Conservation (phyloP, 2,888 invertebrate genomes). For the Operophtera brumata region DNA sequence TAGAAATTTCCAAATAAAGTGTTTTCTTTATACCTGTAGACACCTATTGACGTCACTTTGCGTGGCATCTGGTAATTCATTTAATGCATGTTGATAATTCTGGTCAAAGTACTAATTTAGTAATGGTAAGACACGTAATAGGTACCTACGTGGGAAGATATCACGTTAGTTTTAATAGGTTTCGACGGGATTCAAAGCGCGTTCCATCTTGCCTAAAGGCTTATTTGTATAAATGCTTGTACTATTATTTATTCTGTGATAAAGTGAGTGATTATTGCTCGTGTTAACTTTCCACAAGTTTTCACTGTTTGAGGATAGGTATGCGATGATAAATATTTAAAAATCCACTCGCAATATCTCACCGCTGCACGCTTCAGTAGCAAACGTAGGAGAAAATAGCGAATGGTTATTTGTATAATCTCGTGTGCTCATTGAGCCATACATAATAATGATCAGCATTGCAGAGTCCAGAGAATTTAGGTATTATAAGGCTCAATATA, state of each 20-base stretch:
- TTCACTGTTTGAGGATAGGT: slow-evolving; percentile 1
- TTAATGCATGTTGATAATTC: slow-evolving; percentile 32
- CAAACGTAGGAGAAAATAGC: slow-evolving; percentile 52
- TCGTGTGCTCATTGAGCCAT: slow-evolving; percentile 6
- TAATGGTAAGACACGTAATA: no score
- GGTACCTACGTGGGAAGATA: slow-evolving; percentile 29
- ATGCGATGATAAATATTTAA: slow-evolving; percentile 3
- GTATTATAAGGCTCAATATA: neutral
- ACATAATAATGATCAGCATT: neutral
- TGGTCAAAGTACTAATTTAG: slow-evolving; percentile 28
- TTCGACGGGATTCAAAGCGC: slow-evolving; percentile 17
- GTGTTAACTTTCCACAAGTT: slow-evolving; percentile 8
- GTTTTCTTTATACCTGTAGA: slow-evolving; percentile 15
- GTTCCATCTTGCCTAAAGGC: neutral
- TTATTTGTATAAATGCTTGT: neutral
- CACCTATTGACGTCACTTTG: slow-evolving; percentile 26
- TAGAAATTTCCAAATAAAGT: slow-evolving; percentile 26
- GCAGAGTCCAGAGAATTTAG: neutral
- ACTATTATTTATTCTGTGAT: no score
- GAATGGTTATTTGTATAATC: slow-evolving; percentile 30
- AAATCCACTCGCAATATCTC: slow-evolving; percentile 3
- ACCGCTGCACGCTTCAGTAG: slow-evolving; percentile 15
- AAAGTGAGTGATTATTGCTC: slow-evolving; percentile 1
- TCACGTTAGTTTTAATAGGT: slow-evolving; percentile 15
- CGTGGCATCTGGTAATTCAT: slow-evolving; percentile 32